Conservation (phyloP, 2,797 vertebrate species). For the Cichlasoma orientale region DNA sequence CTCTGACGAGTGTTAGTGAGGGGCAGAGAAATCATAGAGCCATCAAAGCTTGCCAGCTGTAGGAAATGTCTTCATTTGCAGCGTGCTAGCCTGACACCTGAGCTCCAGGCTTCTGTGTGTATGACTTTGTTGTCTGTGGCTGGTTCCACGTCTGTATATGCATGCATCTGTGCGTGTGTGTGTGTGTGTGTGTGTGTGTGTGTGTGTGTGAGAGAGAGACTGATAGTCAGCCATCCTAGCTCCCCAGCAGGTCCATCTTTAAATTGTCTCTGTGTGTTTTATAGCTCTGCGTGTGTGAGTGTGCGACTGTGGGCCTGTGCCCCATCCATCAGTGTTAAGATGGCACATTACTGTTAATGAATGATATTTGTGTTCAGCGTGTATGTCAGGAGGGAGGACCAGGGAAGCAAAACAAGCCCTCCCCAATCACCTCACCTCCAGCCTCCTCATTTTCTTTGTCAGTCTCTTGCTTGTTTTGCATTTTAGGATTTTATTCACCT, state of each 20-base stretch:
- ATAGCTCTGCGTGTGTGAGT: slow-evolving; percentile 81
- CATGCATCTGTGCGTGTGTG: not conserved
- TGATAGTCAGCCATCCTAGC: slow-evolving; percentile 82
- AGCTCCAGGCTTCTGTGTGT: slow-evolving; percentile 65
- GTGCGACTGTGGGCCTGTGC: slow-evolving; percentile 76
- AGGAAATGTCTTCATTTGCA: slow-evolving; percentile 88
- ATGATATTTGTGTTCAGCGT: slow-evolving; percentile 88
- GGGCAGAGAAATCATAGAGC: slow-evolving; percentile 79
- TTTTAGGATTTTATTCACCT: slow-evolving; percentile 55
- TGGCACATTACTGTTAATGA: slow-evolving; percentile 93
- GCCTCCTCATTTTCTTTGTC: slow-evolving; percentile 64
- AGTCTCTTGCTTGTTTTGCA: slow-evolving; percentile 61
- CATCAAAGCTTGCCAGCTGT: slow-evolving; percentile 76
- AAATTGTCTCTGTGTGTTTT: slow-evolving; percentile 97
- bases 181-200: slow-evolving; percentile 15
- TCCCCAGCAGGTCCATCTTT: slow-evolving; percentile 91
- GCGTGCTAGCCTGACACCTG: slow-evolving; percentile 76
- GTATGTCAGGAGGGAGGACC: slow-evolving; percentile 81
- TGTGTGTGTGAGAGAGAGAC: slow-evolving; percentile 55
- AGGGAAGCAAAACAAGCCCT: slow-evolving; percentile 75
- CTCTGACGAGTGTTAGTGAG: slow-evolving; percentile 72
- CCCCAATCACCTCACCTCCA: slow-evolving; percentile 71
- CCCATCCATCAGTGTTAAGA: slow-evolving; percentile 89
- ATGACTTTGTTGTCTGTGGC: slow-evolving; percentile 24
- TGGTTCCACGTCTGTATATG: not conserved